Conservation (phyloP, 2,888 invertebrate genomes). For the Drosophila neotestacea region DNA sequence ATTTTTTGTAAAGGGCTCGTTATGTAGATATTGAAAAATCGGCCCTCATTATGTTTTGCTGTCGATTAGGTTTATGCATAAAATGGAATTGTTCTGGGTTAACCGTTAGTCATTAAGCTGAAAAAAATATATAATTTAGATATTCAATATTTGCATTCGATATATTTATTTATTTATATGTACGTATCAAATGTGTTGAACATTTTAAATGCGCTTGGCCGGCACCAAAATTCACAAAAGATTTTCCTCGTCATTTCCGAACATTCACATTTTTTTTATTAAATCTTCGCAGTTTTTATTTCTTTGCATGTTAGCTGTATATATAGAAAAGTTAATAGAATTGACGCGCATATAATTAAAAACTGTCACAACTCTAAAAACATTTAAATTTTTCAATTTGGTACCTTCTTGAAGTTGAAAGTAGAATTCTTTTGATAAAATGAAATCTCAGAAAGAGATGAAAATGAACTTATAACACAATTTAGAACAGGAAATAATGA, state of each 20-base stretch:
- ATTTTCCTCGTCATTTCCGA: slow-evolving; percentile 17
- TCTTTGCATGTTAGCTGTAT: slow-evolving; percentile 26
- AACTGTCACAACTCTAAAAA: background rate
- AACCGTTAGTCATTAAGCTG: slow-evolving; percentile 5
- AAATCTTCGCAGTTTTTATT: slow-evolving; percentile 53
- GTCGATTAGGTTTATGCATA: slow-evolving; percentile 11
- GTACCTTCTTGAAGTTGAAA: no score
- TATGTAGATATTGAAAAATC: no score
- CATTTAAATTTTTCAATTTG: no score
- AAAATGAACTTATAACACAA: no score
- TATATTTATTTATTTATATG: slow-evolving; percentile 49
- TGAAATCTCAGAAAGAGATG: no score
- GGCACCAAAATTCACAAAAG: slow-evolving; percentile 33
- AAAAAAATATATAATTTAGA: slow-evolving; percentile 14
- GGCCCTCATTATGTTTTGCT: background rate
- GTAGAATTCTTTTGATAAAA: no score
- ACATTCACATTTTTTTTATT: slow-evolving; percentile 41
- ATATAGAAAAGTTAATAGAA: slow-evolving; percentile 35
- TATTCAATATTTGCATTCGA: slow-evolving; percentile 38
- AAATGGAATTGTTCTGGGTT: slow-evolving; percentile 3
- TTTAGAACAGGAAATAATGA: no score
- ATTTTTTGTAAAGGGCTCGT: no score
- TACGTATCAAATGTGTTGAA: slow-evolving; percentile 51
- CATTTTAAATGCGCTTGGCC: slow-evolving; percentile 41
- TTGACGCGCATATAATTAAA: slow-evolving; percentile 25